These are phyloP conservation scores for Aphis gossypii DNA, from an alignment of 1,140 invertebrate genomes.

Conservation along the genomic window DNA sequence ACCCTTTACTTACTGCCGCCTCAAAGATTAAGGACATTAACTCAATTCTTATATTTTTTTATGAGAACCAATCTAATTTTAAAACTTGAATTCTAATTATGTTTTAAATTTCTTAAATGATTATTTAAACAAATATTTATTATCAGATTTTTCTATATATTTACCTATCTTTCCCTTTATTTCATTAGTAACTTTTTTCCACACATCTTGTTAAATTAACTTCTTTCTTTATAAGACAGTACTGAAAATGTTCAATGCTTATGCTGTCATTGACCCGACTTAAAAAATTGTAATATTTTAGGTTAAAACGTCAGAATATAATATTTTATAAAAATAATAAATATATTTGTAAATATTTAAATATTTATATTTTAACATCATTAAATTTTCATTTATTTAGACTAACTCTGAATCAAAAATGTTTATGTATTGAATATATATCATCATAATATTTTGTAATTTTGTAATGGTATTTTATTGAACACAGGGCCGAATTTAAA, in stretches of 20 bases:
- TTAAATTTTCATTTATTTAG: too few relatives aligned
- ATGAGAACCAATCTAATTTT: not conserved
- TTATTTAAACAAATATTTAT: not conserved
- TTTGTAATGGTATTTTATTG: too few relatives aligned
- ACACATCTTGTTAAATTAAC: not conserved
- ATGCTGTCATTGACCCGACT: not conserved
- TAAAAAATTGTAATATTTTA: not conserved
- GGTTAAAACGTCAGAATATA: not conserved
- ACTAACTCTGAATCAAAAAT: too few relatives aligned
- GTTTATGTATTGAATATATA: too few relatives aligned
- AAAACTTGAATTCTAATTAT: not conserved
- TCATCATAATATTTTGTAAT: too few relatives aligned
- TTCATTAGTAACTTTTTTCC: not conserved
- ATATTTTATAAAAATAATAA: too few relatives aligned
- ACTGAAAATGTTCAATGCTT: not conserved
- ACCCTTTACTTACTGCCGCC: not conserved
- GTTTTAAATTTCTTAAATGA: not conserved
- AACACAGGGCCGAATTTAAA: too few relatives aligned
- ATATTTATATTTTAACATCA: too few relatives aligned
- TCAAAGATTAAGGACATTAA: accelerated
- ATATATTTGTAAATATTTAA: too few relatives aligned
- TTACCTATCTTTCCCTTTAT: not conserved
- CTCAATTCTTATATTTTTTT: not conserved
- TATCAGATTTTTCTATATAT: not conserved
- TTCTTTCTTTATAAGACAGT: not conserved